Conservation (phyloP, 2,888 invertebrate species). For the Trichogramma evanescens region DNA sequence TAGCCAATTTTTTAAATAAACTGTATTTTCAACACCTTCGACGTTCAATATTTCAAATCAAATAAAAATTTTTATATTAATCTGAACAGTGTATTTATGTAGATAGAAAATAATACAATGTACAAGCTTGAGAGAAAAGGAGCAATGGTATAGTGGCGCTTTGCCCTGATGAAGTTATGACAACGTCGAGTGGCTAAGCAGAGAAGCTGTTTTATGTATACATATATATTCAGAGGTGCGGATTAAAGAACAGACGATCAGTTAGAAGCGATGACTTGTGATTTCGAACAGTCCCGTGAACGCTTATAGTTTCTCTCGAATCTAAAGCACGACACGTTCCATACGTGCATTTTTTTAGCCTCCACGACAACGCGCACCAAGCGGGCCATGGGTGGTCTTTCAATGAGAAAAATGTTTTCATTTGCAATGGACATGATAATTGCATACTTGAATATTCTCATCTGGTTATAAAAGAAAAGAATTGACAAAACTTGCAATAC, state of each 20-base stretch:
- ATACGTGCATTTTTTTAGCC: constrained; percentile 26
- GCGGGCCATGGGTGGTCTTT: constrained; percentile 41
- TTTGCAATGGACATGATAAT: background rate
- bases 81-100: no score
- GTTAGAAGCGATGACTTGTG: constrained; percentile 46
- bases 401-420: background rate
- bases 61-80: no score
- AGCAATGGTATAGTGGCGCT: constrained; percentile 6
- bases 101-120: no score
- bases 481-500: no score
- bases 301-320: no score
- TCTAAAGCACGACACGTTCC: no score
- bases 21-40: no score
- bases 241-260: constrained; percentile 46
- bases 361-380: constrained; percentile 35
- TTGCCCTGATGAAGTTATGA: constrained; percentile 26
- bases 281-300: constrained; percentile 11
- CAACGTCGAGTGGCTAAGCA: constrained; percentile 34
- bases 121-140: background rate
- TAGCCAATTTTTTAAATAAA: no score
- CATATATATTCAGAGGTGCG: no score
- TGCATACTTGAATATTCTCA: background rate
- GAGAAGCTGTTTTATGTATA: no score
- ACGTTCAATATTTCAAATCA: no score
- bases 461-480: no score